Base-by-base conservation (phyloP, 2,113 vertebrate species). In the Sebastes fasciatus region DNA sequence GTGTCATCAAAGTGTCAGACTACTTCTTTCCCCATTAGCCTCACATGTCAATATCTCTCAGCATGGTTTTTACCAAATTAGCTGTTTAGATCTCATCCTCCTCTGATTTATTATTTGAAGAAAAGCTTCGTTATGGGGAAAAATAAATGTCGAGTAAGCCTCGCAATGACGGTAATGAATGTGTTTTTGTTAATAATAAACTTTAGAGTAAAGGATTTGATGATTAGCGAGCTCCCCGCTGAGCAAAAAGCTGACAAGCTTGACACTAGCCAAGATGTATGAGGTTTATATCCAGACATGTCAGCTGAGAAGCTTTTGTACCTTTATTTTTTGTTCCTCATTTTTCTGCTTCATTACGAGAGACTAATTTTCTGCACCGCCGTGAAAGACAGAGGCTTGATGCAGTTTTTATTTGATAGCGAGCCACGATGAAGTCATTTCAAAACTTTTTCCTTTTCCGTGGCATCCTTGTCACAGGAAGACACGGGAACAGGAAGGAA, bases 401-500 rank as follows among this genome's bases (percentile, higher is more conserved):
- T 72, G 60, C 85, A 86, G 82, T 87, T 42, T 57, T 84, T 61
- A 45, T 83, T 82, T 86, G 86, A 90, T 87, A 68, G 57, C 51
- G 54, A 74, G 66, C 49, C 48, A 54, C 19, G 49, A 75, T 70
- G 42, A 74, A 86, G 54, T 23, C 8, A 64, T 82, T 86, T 85
- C 74, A 46, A 64, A 89, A 85, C 58, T 66, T 60, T 60, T 74
- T 70, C 61, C 61, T 77, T 40, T 65, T 71, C 40, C 43, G 51
- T 77, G 21, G 26, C 40, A 0, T 76, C 61, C 17, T 74, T 68
- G 64, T 79, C 48, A 58, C 3, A 54, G 77, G 58, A 65, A 68
- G 65, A 69, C 43, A 16, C 70, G 62, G 46, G 54, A 74, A 78
- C 52, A 72, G 21, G 17, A 23, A 68, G 51, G 75, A 68, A 64